phyloP scores from a whole-genome alignment of 2,888 invertebrate species.

The Scelioninae gen. 2 region DNA sequence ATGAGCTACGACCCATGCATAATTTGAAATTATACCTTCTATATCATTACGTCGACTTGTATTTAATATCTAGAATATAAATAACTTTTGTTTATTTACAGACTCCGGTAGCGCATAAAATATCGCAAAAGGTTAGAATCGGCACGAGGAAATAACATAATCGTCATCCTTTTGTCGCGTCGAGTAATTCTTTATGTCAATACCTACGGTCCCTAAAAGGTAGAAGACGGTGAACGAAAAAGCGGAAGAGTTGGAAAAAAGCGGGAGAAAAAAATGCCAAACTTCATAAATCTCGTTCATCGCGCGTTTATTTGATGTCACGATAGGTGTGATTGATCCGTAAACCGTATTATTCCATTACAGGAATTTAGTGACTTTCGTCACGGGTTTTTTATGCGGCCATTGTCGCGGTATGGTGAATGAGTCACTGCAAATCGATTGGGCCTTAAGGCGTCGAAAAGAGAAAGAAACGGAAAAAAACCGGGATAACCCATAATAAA shows the following conservation, averaged over 20 bases:
- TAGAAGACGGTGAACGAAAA: neutral
- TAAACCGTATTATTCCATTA: too few relatives aligned
- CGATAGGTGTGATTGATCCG: constrained; percentile 26
- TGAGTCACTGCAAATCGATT: constrained; percentile 15
- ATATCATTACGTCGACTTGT: too few relatives aligned
- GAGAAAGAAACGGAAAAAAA: constrained; percentile 26
- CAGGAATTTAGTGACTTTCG: constrained; percentile 23
- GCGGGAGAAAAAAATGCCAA: neutral
- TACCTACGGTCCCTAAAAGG: too few relatives aligned
- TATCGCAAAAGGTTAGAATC: neutral
- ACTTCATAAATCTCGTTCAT: constrained; percentile 25
- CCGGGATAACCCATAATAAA: constrained; percentile 42
- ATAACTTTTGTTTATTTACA: constrained; percentile 8
- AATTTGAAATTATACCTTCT: too few relatives aligned
- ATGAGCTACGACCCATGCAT: too few relatives aligned
- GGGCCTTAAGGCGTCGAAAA: neutral
- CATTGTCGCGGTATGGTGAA: constrained; percentile 23
- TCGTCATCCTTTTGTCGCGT: neutral
- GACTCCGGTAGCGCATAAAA: constrained; percentile 5
- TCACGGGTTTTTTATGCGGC: constrained; percentile 20
- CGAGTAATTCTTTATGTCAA: constrained; percentile 13
- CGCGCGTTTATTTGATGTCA: constrained; percentile 10
- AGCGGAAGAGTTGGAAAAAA: constrained; percentile 2
- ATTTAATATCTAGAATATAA: too few relatives aligned
- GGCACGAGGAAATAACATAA: constrained; percentile 15